phyloP scores from a whole-genome alignment of 2,113 vertebrate genomes.

The Nannobrachium achirus region DNA sequence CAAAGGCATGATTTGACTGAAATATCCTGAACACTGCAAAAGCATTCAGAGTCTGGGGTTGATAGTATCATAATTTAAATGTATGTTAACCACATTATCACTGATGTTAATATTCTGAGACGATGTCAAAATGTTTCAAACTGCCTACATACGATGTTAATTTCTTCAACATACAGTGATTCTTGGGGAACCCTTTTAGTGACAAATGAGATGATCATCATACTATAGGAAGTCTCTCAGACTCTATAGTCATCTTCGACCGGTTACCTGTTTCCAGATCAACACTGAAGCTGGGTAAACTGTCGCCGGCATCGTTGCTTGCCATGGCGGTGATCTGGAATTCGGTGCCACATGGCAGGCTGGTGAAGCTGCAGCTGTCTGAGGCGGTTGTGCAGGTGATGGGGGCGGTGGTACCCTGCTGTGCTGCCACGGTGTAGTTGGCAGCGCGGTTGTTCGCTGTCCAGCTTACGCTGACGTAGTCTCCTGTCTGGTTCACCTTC shows the following conservation, averaged over 20 bases:
- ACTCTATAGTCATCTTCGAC: not conserved
- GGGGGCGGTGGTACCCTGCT: not conserved
- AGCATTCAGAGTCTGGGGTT: too few relatives aligned
- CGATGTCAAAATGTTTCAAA: too few relatives aligned
- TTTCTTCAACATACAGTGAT: too few relatives aligned
- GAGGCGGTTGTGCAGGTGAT: conserved; percentile 76
- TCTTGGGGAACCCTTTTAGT: too few relatives aligned
- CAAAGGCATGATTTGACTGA: too few relatives aligned
- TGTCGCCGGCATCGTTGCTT: conserved; percentile 77
- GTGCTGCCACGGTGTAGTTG: conserved; percentile 75
- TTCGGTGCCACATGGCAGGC: conserved; percentile 85
- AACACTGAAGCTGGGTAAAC: conserved; percentile 88
- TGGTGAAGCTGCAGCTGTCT: conserved; percentile 77
- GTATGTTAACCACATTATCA: too few relatives aligned
- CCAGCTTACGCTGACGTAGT: conserved; percentile 81
- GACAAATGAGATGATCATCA: too few relatives aligned
- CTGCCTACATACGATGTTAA: too few relatives aligned
- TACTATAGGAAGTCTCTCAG: too few relatives aligned
- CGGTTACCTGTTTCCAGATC: conserved; percentile 85
- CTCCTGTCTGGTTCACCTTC: conserved; percentile 72
- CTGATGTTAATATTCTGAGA: too few relatives aligned
- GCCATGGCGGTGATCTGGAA: conserved; percentile 84
- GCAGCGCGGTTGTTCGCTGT: conserved; percentile 76
- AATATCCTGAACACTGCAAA: too few relatives aligned
- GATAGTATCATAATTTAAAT: too few relatives aligned